Evolutionary conservation across 2,888 invertebrate genomes (phyloP).

Genomic region (Phasia obesa): DNA sequence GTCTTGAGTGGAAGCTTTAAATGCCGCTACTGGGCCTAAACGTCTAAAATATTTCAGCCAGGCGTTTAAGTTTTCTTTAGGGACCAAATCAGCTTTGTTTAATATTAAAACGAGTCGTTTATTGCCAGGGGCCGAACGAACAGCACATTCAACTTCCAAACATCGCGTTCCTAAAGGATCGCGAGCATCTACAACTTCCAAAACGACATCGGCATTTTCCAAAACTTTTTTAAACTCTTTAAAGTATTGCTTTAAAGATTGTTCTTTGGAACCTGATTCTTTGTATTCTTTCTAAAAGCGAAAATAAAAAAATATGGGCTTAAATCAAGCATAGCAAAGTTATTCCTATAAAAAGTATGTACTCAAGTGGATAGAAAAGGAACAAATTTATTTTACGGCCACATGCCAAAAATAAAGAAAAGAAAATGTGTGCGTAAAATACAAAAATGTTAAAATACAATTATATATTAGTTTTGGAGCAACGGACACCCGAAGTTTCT

Average conservation of each 20-base stretch:
- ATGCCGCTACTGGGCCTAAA: conserved; percentile 93
- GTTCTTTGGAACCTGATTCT: conserved; percentile 85
- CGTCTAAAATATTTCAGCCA: conserved; percentile 96
- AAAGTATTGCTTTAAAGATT: conserved; percentile 94
- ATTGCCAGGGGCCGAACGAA: conserved; percentile 87
- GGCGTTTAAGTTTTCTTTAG: conserved; percentile 91
- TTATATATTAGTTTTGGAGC: too few relatives aligned
- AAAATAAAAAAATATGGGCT: conserved; percentile 2
- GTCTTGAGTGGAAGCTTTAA: conserved; percentile 92
- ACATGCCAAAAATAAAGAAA: too few relatives aligned
- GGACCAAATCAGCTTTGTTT: conserved; percentile 98
- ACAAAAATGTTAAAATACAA: too few relatives aligned
- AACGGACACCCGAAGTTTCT: too few relatives aligned
- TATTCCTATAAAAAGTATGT: too few relatives aligned
- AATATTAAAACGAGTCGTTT: conserved; percentile 97
- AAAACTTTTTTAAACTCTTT: conserved; percentile 97
- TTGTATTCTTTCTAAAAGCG: conserved; percentile 75
- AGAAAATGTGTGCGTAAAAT: too few relatives aligned
- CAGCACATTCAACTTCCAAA: conserved; percentile 93
- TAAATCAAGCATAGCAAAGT: too few relatives aligned
- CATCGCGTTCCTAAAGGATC: conserved; percentile 85
- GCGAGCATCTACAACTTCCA: conserved; percentile 93
- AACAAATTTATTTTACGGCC: too few relatives aligned
- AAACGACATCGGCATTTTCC: conserved; percentile 95
- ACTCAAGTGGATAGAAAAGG: too few relatives aligned